A percentile compares a stretch with the other conserved stretches of the same genome.
Evolutionary conservation across 2,888 invertebrate species (phyloP).

Genomic region (Molanna angustata): DNA sequence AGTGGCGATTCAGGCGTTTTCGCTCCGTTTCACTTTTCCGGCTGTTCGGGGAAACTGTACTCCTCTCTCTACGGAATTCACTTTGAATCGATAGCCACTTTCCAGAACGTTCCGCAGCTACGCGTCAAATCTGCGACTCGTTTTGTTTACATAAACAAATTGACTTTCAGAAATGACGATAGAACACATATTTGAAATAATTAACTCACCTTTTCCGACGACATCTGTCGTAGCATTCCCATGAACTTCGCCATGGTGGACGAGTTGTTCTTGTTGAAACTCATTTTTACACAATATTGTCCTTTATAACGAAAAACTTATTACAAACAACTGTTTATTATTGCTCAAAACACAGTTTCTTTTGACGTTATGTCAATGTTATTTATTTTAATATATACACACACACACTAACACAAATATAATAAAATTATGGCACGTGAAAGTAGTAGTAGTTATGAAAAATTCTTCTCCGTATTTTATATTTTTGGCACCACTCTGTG

Average conservation of each 20-base stretch:
- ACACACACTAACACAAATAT: slow-evolving; percentile 1
- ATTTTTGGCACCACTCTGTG: slow-evolving; percentile 2
- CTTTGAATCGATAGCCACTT: no score
- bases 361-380: no score
- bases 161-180: no score
- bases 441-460: slow-evolving; percentile 21
- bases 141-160: no score
- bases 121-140: no score
- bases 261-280: slow-evolving; percentile 52
- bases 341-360: no score
- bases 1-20: no score
- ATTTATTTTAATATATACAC: background rate
- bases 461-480: slow-evolving; percentile 15
- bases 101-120: no score
- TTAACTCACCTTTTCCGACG: slow-evolving; percentile 52
- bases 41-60: no score
- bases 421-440: slow-evolving; percentile 17
- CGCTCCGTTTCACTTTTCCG: no score
- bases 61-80: no score
- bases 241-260: slow-evolving; percentile 54
- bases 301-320: background rate
- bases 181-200: no score
- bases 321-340: background rate
- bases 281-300: slow-evolving; percentile 42
- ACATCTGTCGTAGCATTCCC: slow-evolving; percentile 53